A percentile compares a stretch with the other conserved stretches of the same genome.
phyloP scores from a whole-genome alignment of 1,140 invertebrate genomes.

The Triops cancriformis region DNA sequence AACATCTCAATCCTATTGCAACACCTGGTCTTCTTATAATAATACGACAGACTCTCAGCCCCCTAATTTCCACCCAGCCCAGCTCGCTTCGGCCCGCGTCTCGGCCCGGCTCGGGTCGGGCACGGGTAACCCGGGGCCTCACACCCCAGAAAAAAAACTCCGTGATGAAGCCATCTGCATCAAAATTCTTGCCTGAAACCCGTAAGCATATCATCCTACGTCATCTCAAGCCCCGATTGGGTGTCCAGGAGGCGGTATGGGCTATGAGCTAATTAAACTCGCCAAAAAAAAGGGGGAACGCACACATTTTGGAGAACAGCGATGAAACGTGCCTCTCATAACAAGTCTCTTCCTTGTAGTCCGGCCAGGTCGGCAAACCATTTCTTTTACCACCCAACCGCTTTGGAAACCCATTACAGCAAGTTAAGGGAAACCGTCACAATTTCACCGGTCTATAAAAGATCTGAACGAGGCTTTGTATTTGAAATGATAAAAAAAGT shows the following conservation, averaged over 20 bases:
- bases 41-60: constrained; percentile 14
- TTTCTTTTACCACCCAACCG: too few species aligned
- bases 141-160: background rate
- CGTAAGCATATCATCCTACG: background rate
- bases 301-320: background rate
- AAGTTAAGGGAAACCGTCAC: too few species aligned
- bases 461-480: too few species aligned
- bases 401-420: too few species aligned
- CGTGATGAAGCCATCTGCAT: background rate
- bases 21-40: constrained; percentile 23
- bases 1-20: constrained; percentile 19
- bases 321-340: background rate
- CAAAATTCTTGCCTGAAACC: background rate
- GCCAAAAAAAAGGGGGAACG: background rate
- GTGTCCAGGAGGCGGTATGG: background rate
- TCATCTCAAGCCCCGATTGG: background rate
- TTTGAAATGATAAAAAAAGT: background rate
- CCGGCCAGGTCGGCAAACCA: too few species aligned
- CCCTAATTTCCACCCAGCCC: background rate
- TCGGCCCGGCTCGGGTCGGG: too few species aligned
- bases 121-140: background rate
- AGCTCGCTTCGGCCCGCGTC: too few species aligned
- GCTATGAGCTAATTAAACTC: constrained; percentile 4
- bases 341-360: background rate
- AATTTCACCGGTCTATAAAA: too few species aligned